Evolutionary conservation across 1,140 invertebrate species (phyloP), one percentile per base, ranked within the genome.

Genomic region (Aporrectodea caliginosa): DNA sequence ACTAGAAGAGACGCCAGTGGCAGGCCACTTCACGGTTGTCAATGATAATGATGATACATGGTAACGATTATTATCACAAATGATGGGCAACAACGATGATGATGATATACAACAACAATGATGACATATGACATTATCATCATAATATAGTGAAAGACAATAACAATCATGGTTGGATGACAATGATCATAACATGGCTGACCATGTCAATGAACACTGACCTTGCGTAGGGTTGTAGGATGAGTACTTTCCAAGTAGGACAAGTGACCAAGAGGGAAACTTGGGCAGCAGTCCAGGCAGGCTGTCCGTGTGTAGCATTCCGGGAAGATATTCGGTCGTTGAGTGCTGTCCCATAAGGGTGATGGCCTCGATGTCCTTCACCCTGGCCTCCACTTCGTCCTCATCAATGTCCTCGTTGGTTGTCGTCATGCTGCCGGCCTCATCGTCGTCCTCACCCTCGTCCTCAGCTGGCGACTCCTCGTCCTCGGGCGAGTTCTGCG

Each of bases 261-360:
- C 91, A 29, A 99, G 88, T 0, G 94, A 94, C 95, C 96, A 99
- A 81, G 95, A 97, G 0, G 95, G 92, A 89, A 94, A 98, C 79
- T 93, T 92, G 0, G 97, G 96, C 72, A 97, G 88, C 14, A 97
- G 88, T 0, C 92, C 92, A 2, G 94, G 94, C n/a, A 72, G 14
- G 30, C 93, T 94, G 76, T 90, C 91, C 0, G 92, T 91, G 84
- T 96, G 94, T 35, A 97, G 89, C 94, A 98, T 95, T 35, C 94
- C 93, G 1, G 94, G 93, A 43, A 97, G 88, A 89, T 96, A 96
- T 89, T 95, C 93, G 0, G 93, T 34, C 73, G 27, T 77, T 73
- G 71, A 73, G 30, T 43, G 73, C 35, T 73, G 79, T 78, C 35
- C 72, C 29, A 58, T 31, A 33, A 29, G 68, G 35, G 58, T 58